phyloP scores from a whole-genome alignment of 2,113 vertebrate genomes.

The Copsychus sechellarum region DNA sequence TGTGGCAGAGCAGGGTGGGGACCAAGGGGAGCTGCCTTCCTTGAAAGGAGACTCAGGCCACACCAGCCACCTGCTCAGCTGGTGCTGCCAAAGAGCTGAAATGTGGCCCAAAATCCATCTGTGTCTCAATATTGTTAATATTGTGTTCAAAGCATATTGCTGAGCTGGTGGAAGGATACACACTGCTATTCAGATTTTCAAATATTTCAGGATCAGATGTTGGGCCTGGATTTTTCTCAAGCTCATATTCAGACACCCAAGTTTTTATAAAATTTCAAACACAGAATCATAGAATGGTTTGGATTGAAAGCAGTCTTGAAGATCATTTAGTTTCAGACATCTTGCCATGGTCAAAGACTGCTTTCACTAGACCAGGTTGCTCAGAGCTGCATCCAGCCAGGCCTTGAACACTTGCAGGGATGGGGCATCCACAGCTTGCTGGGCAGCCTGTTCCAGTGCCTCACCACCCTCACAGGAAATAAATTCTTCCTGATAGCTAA shows the following conservation, averaged over 20 bases:
- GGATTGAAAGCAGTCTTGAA: neutral
- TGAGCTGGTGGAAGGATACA: neutral
- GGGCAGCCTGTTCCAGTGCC: neutral
- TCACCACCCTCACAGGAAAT: neutral
- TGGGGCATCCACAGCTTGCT: neutral
- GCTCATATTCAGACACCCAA: neutral
- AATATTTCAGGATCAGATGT: neutral
- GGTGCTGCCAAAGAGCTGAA: neutral
- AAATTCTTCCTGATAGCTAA: neutral
- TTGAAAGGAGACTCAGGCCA: neutral
- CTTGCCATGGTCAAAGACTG: fast-evolving
- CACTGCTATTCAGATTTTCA: neutral
- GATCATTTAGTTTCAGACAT: neutral
- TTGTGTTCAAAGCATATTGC: neutral
- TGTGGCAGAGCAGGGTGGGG: neutral
- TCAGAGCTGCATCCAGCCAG: neutral
- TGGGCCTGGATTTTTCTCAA: neutral
- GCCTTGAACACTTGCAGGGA: neutral
- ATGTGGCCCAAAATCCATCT: neutral
- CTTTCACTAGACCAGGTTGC: neutral
- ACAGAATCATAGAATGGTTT: neutral
- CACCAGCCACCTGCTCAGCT: neutral
- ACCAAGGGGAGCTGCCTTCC: fast-evolving
- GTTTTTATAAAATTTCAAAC: neutral
- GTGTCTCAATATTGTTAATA: neutral